Percentiles rank a stretch among this genome's conserved stretches.
phyloP scores from a whole-genome alignment of 2,797 vertebrate genomes.

The Melanotaenia parkinsoni region DNA sequence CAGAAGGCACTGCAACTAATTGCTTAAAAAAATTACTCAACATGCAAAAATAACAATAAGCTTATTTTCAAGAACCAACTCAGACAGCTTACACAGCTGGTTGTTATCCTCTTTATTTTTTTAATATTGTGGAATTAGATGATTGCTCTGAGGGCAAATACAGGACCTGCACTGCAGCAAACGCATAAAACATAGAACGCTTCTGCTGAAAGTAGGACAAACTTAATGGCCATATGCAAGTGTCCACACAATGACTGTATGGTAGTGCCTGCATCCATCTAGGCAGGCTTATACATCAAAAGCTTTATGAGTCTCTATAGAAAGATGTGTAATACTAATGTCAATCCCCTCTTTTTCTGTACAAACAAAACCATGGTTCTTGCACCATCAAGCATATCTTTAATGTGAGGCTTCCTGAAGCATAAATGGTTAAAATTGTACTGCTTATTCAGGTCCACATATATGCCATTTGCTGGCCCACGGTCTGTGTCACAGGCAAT shows the following conservation, averaged over 20 bases:
- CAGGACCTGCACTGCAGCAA: conserved; percentile 24
- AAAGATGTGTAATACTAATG: conserved; percentile 19
- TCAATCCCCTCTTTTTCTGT: conserved; percentile 33
- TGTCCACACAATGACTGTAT: conserved; percentile 50
- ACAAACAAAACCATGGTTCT: conserved; percentile 44
- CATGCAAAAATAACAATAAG: conserved; percentile 22
- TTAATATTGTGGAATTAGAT: conserved; percentile 17
- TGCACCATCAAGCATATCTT: conserved; percentile 40
- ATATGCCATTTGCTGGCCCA: conserved; percentile 53
- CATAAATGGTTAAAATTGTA: conserved; percentile 57
- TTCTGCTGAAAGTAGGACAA: conserved; percentile 52
- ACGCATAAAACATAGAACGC: conserved; percentile 23
- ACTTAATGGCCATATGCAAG: conserved; percentile 57
- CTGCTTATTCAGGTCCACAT: conserved; percentile 63
- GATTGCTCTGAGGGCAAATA: conserved; percentile 25
- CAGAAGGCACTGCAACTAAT: conserved; percentile 33
- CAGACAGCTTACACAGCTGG: conserved; percentile 10
- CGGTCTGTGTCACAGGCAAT: conserved; percentile 68
- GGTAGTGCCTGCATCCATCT: conserved; percentile 45
- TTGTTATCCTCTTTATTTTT: conserved; percentile 26
- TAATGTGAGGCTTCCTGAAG: conserved; percentile 55
- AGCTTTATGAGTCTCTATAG: conserved; percentile 40
- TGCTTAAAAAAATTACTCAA: conserved; percentile 29
- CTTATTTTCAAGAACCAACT: conserved; percentile 18
- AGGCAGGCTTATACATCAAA: conserved; percentile 34